Percentiles rank a stretch among this genome's conserved stretches.
phyloP scores from a whole-genome alignment of 2,888 invertebrate genomes.

The Dexiosoma caninum region DNA sequence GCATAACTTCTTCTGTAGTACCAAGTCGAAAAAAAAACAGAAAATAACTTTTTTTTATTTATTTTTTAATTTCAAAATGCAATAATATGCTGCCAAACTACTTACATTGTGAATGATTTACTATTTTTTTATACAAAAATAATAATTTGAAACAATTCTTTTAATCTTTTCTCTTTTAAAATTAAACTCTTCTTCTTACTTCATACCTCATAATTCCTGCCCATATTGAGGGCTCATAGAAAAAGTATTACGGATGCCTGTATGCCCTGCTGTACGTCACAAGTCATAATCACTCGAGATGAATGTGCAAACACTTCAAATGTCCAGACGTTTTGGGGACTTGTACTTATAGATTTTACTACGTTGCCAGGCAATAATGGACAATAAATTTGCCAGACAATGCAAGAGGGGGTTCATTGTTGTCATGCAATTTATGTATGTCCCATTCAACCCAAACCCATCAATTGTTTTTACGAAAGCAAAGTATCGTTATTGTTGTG shows the following conservation, averaged over 20 bases:
- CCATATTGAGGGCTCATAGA: neutral
- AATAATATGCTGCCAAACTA: too few species aligned
- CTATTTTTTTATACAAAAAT: too few species aligned
- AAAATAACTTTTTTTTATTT: too few species aligned
- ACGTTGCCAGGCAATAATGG: neutral
- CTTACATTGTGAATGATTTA: too few species aligned
- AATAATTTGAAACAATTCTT: too few species aligned
- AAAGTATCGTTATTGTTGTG: neutral
- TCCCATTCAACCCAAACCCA: neutral
- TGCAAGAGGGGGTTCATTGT: neutral
- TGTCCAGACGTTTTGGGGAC: slow-evolving; percentile 35
- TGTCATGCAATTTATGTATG: neutral
- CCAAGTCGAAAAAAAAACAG: too few species aligned
- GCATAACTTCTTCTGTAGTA: too few species aligned
- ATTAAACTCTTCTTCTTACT: neutral
- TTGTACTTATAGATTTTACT: neutral
- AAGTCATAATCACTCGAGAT: slow-evolving; percentile 26
- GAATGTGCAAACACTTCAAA: slow-evolving; percentile 48
- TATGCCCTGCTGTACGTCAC: neutral
- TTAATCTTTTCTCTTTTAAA: too few species aligned
- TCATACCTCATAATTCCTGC: neutral
- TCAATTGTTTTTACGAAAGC: neutral
- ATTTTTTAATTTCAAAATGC: too few species aligned
- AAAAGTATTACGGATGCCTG: neutral
- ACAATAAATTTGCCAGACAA: slow-evolving; percentile 10